Percentiles rank a stretch among this genome's conserved stretches.
phyloP scores from a whole-genome alignment of 2,797 vertebrate genomes.

The Phrynocephalus guinanensis region DNA sequence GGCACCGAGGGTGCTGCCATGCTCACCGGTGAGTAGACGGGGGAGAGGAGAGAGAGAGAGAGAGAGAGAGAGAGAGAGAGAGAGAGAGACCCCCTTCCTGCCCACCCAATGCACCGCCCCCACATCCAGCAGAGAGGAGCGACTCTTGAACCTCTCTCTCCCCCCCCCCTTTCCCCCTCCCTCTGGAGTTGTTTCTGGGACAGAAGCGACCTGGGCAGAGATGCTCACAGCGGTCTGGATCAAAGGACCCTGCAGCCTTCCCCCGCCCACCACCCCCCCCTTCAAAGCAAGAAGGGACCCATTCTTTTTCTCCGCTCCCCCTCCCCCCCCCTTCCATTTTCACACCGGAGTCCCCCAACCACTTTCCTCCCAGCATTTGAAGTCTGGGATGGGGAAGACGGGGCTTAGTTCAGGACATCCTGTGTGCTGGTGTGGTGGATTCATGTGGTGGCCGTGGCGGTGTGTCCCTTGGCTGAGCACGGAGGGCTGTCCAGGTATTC shows the following conservation, averaged over 20 bases:
- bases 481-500: not conserved
- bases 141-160: not conserved
- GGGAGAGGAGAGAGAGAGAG: not conserved
- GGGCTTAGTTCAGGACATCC: not conserved
- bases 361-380: not conserved
- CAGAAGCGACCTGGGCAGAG: not conserved
- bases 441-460: not conserved
- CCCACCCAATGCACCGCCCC: not conserved
- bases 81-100: not conserved
- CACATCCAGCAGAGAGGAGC: not conserved
- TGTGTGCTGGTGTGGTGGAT: too few relatives aligned
- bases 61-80: too few relatives aligned
- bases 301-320: too few relatives aligned
- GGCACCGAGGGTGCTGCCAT: constrained; percentile 30
- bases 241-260: not conserved
- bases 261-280: too few relatives aligned
- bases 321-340: not conserved
- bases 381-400: not conserved
- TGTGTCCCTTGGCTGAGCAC: not conserved
- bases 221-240: not conserved
- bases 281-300: not conserved
- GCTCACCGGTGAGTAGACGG: constrained; percentile 37
- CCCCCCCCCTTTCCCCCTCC: not conserved
- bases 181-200: not conserved
- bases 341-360: too few relatives aligned